Evolutionary conservation across 2,888 invertebrate species (phyloP).

Genomic region (Trissolcus brochymenae): DNA sequence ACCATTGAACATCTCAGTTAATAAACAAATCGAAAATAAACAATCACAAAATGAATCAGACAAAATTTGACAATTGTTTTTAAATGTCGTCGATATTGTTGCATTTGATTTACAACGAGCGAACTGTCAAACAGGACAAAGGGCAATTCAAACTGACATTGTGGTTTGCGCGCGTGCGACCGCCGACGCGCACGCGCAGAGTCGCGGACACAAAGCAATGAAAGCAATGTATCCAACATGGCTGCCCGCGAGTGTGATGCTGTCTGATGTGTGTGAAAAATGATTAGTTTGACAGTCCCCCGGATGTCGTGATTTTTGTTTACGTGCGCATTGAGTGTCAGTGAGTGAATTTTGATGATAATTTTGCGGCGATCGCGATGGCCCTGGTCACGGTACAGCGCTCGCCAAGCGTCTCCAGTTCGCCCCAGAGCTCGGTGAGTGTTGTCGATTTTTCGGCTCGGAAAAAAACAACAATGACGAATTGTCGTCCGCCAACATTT

Average conservation of each 20-base stretch:
- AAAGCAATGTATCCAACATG: constrained; percentile 76
- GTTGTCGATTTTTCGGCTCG: constrained; percentile 6
- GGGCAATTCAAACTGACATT: constrained; percentile 31
- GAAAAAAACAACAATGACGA: too few species aligned
- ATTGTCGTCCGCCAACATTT: not conserved
- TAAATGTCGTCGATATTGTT: too few species aligned
- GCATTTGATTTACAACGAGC: too few species aligned
- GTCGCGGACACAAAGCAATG: constrained; percentile 27
- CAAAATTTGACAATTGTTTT: too few species aligned
- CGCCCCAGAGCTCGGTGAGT: constrained; percentile 81
- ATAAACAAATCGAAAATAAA: too few species aligned
- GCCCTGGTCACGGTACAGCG: constrained; percentile 85
- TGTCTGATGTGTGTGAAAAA: constrained; percentile 72
- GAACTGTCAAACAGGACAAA: not conserved
- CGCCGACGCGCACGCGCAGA: constrained; percentile 38
- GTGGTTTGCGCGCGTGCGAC: constrained; percentile 22
- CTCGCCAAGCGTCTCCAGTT: constrained; percentile 84
- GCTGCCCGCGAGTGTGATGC: constrained; percentile 73
- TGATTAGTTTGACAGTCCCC: constrained; percentile 68
- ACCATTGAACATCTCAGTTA: too few species aligned
- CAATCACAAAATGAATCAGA: too few species aligned
- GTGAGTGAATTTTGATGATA: constrained; percentile 68
- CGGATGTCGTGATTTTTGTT: constrained; percentile 67
- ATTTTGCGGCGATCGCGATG: constrained; percentile 77
- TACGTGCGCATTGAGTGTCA: constrained; percentile 66